Conservation (phyloP, 2,888 invertebrate genomes). For the Rhagophthalmus giganteus region DNA sequence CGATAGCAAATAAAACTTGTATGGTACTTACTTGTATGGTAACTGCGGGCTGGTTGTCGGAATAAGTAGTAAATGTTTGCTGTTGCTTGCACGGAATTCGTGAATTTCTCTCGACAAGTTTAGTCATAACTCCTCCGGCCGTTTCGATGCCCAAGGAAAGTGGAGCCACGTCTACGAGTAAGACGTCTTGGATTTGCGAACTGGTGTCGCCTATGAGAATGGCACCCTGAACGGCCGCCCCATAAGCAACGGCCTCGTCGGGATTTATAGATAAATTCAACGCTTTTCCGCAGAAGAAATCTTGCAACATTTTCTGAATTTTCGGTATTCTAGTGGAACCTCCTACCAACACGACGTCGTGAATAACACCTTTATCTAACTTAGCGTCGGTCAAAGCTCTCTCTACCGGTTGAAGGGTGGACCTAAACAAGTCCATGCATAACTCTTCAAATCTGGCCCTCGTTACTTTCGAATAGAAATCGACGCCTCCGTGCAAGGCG, state of each 20-base stretch:
- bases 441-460: constrained; percentile 88
- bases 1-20: too few relatives aligned
- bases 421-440: constrained; percentile 81
- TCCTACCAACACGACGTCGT: constrained; percentile 84
- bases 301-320: constrained; percentile 83
- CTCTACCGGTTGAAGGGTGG: constrained; percentile 82
- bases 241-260: constrained; percentile 91
- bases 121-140: too few relatives aligned
- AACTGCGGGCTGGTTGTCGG: constrained; percentile 90
- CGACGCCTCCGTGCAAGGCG: constrained; percentile 84
- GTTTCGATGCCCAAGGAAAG: constrained; percentile 80
- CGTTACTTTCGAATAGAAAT: constrained; percentile 86
- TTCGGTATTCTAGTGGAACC: constrained; percentile 92
- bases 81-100: constrained; percentile 79
- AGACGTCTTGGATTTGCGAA: constrained; percentile 76
- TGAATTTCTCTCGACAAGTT: constrained; percentile 80
- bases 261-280: constrained; percentile 91
- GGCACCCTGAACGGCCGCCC: constrained; percentile 92
- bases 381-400: constrained; percentile 80
- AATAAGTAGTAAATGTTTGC: constrained; percentile 84
- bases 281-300: constrained; percentile 79
- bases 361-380: constrained; percentile 77
- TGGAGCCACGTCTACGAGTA: constrained; percentile 80
- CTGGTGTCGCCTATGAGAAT: constrained; percentile 72
- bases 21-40: too few relatives aligned